Evolutionary conservation across 2,113 vertebrate genomes (phyloP), one percentile per base, ranked within the genome.

Genomic region (Clarias gariepinus): DNA sequence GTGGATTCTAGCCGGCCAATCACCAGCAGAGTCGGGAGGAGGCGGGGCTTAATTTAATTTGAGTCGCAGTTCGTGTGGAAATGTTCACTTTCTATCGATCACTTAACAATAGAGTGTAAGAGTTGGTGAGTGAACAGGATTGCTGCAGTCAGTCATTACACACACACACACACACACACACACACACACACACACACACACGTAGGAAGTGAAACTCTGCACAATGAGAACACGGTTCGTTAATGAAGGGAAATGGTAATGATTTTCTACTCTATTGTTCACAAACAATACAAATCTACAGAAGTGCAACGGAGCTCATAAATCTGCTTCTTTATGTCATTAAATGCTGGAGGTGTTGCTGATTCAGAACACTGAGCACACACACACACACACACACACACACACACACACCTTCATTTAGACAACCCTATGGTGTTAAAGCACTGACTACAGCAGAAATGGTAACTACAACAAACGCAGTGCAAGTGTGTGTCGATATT

Each of bases 261-360:
- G 74, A 77, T 76, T 53, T 77, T 71, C 53, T 55, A 53, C 25
- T 55, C 74, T 53, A 55, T 77, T 77, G 74, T 77, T 77, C 16
- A 47, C 74, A 77, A 77, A 77, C 74, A 77, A 77, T 77, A 55
- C 74, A 55, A 77, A 77, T 77, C 25, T 55, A 77, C 47, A 55
- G 13, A n/a, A 74, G 41, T 28, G 74, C 23, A 16, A 28, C 28
- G n/a, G 13, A 53, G 74, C 74, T 53, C 47, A 77, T 77, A 53
- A 77, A 55, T 77, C 74, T 77, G 16, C 74, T 77, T n/a, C 47
- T 16, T 53, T 77, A 55, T 55, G 25, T 77, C 13, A 55, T 77
- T 77, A 77, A 55, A 25, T 52, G 73, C 73, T 41, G 69, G 47
- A 47, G 47, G 11, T 71, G 68, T 9, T 71, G 68, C 69, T 77